A percentile compares a stretch with the other conserved stretches of the same genome.
Evolutionary conservation across 2,113 vertebrate genomes (phyloP).

Genomic region (Theropithecus gelada): DNA sequence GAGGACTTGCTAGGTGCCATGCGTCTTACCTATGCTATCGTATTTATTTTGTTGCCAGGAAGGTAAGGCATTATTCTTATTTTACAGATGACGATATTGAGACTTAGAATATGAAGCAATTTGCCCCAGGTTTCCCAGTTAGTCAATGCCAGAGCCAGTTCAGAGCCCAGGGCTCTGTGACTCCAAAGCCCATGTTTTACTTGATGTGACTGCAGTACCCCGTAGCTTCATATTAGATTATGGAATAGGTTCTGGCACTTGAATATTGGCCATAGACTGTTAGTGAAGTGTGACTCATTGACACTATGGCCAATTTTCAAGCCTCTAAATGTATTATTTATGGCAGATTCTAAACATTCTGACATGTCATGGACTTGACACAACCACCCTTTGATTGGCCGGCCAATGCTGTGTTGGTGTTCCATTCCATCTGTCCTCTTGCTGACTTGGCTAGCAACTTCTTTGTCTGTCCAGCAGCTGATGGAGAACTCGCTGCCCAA

Average conservation of each 20-base stretch:
- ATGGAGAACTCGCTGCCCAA: neutral
- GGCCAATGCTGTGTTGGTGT: neutral
- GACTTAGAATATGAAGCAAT: neutral
- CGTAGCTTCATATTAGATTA: neutral
- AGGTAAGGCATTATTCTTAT: neutral
- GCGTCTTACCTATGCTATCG: neutral
- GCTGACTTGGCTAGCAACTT: neutral
- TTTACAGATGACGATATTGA: neutral
- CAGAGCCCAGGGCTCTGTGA: neutral
- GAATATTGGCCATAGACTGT: neutral
- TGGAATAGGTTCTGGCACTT: neutral
- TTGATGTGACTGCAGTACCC: neutral
- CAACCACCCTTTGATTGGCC: neutral
- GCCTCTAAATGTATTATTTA: neutral
- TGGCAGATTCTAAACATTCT: neutral
- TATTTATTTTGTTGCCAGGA: neutral
- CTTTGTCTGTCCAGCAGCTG: neutral
- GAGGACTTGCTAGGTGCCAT: neutral
- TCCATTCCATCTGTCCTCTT: neutral
- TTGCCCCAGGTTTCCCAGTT: neutral
- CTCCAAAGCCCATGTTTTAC: neutral
- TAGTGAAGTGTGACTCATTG: neutral
- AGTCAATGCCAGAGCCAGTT: neutral
- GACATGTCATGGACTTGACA: neutral
- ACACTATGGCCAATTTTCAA: neutral